phyloP scores from a whole-genome alignment of 2,888 invertebrate species.

The Dasypogon diadema region DNA sequence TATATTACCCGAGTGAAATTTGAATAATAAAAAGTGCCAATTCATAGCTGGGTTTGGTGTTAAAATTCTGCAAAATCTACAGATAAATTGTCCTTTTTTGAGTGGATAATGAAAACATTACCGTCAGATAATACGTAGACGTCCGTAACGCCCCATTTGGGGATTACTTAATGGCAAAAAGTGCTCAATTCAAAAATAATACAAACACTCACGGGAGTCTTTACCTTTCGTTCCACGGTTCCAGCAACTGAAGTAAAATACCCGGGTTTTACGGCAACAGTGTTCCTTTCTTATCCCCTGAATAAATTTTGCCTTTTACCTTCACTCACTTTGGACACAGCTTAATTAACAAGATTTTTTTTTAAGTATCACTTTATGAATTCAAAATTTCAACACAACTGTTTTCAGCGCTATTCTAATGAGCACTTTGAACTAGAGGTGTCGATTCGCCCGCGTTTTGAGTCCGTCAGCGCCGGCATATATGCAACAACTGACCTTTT shows the following conservation, averaged over 20 bases:
- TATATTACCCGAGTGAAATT: not conserved
- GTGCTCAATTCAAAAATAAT: slow-evolving; percentile 28
- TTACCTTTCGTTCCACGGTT: slow-evolving; percentile 17
- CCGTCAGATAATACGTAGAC: not conserved
- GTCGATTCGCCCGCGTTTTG: not conserved
- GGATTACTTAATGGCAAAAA: slow-evolving; percentile 36
- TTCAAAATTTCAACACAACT: not conserved
- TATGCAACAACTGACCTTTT: slow-evolving; percentile 54
- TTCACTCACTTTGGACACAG: not conserved
- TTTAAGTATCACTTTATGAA: too few relatives aligned
- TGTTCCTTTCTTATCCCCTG: not conserved
- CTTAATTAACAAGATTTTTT: not conserved
- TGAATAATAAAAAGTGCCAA: slow-evolving; percentile 3
- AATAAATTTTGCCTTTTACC: too few relatives aligned
- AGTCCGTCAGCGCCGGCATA: slow-evolving; percentile 50
- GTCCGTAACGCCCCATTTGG: slow-evolving; percentile 1
- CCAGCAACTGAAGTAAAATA: not conserved
- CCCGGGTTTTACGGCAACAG: not conserved
- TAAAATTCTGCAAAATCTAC: not conserved
- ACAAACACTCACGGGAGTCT: slow-evolving; percentile 24
- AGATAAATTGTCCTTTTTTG: not conserved
- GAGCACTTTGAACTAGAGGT: not conserved
- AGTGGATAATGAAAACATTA: not conserved
- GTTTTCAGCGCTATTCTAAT: not conserved
- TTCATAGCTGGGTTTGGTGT: not conserved